Conservation (phyloP, 1,140 invertebrate species). For the Calephelis virginiensis region DNA sequence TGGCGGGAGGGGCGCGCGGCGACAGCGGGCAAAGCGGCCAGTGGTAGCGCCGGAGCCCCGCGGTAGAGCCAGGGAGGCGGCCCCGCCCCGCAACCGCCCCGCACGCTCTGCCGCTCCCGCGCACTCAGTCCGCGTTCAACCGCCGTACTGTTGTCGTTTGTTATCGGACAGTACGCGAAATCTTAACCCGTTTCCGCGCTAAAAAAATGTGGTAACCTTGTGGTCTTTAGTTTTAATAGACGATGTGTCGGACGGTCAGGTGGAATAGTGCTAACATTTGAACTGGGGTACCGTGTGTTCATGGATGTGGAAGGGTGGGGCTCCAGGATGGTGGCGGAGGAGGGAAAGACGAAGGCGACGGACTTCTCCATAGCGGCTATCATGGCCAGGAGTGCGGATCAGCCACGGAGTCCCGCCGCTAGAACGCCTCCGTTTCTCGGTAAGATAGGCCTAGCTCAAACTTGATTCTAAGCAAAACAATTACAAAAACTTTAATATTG, state of each 20-base stretch:
- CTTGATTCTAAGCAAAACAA: background rate
- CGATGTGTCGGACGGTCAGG: conserved; percentile 54
- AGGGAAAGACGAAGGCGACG: conserved; percentile 82
- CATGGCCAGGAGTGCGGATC: conserved; percentile 86
- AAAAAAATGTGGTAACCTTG: conserved; percentile 22
- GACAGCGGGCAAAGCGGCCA: conserved; percentile 57
- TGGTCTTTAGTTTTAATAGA: conserved; percentile 22
- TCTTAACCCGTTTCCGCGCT: conserved; percentile 10
- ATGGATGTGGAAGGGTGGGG: conserved; percentile 75
- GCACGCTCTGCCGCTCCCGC: conserved; percentile 30
- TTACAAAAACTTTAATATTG: background rate
- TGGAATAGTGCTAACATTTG: conserved; percentile 44
- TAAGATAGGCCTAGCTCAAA: conserved; percentile 57
- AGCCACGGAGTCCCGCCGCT: conserved; percentile 74
- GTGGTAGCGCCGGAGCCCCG: conserved; percentile 46
- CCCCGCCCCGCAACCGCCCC: conserved; percentile 43
- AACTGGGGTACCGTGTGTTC: conserved; percentile 48
- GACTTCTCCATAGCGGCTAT: conserved; percentile 96
- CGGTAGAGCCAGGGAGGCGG: conserved; percentile 46
- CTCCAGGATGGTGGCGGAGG: conserved; percentile 79
- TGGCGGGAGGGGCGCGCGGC: conserved; percentile 37
- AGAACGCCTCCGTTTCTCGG: conserved; percentile 59
- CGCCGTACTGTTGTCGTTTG: conserved; percentile 59
- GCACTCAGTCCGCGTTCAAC: conserved; percentile 65
- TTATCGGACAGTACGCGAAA: conserved; percentile 18